Evolutionary conservation across 2,113 vertebrate genomes (phyloP).

Genomic region (Oreochromis tanganicae): DNA sequence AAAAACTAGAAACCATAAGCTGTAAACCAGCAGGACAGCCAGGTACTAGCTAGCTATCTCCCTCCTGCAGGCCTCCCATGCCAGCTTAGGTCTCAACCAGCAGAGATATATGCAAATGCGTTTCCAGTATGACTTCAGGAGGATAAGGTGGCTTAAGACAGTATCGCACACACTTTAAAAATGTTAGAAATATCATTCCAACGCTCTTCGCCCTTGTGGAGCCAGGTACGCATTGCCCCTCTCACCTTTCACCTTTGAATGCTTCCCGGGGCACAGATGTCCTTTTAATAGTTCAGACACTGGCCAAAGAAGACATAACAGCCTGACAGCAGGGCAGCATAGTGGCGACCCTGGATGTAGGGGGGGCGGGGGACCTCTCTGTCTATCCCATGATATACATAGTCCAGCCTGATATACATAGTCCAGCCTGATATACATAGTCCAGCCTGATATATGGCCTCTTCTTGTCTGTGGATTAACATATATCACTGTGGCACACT

Average conservation of each 20-base stretch:
- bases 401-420: constrained; percentile 54
- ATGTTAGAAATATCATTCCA: constrained; percentile 30
- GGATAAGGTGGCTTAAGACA: constrained; percentile 44
- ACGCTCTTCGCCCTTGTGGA: constrained; percentile 26
- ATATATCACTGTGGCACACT: constrained; percentile 40
- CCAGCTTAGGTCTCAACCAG: constrained; percentile 32
- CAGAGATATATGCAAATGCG: constrained; percentile 36
- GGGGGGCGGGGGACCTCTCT: constrained; percentile 5
- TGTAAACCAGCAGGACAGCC: constrained; percentile 17
- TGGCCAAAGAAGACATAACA: constrained; percentile 57
- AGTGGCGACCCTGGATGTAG: background rate
- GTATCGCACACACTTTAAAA: constrained; percentile 4
- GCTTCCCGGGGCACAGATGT: constrained; percentile 26
- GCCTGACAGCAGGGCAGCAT: constrained; percentile 36
- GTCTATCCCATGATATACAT: constrained; percentile 61
- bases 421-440: constrained; percentile 58
- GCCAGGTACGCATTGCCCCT: constrained; percentile 51
- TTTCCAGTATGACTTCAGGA: constrained; percentile 34
- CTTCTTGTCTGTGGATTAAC: constrained; percentile 55
- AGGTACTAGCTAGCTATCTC: constrained; percentile 35
- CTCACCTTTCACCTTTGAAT: constrained; percentile 52
- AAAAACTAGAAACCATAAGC: constrained; percentile 20
- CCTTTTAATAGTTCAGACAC: constrained; percentile 63
- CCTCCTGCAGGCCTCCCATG: constrained; percentile 17
- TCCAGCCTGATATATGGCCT: constrained; percentile 50